Conservation (phyloP, 2,888 invertebrate genomes). For the Amphimallon solstitiale region DNA sequence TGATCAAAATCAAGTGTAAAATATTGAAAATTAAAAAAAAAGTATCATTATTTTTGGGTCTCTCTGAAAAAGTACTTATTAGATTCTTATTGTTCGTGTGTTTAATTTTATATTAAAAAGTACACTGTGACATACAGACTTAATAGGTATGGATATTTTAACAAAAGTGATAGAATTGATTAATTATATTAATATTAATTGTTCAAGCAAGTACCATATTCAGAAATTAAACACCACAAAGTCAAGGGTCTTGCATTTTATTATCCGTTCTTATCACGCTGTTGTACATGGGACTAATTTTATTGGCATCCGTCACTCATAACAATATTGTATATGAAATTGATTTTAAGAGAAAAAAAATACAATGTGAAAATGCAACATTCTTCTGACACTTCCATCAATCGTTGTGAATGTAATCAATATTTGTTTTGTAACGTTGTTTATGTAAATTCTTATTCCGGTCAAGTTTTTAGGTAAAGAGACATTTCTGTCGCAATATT, state of each 20-base stretch:
- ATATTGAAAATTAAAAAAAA: no score
- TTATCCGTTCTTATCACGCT: not conserved
- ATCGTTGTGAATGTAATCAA: not conserved
- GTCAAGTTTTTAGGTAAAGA: not conserved
- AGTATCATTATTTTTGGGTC: no score
- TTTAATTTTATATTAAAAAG: no score
- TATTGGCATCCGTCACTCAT: slow-evolving; percentile 16
- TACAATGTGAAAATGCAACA: not conserved
- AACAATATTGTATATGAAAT: not conserved
- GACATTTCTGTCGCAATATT: not conserved
- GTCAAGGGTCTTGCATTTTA: slow-evolving; percentile 2
- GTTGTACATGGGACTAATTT: slow-evolving; percentile 14
- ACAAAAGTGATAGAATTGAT: no score
- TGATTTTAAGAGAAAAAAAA: not conserved
- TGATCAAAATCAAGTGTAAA: no score
- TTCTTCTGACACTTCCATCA: not conserved
- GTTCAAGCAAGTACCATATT: no score
- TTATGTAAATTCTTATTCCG: slow-evolving; percentile 4
- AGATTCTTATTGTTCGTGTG: no score
- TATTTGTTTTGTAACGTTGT: slow-evolving; percentile 6
- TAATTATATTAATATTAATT: no score
- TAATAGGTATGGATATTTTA: no score
- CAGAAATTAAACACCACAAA: no score
- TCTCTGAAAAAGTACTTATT: no score
- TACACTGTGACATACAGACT: no score